Evolutionary conservation across 2,113 vertebrate genomes (phyloP).

Genomic region (Columba janthina): DNA sequence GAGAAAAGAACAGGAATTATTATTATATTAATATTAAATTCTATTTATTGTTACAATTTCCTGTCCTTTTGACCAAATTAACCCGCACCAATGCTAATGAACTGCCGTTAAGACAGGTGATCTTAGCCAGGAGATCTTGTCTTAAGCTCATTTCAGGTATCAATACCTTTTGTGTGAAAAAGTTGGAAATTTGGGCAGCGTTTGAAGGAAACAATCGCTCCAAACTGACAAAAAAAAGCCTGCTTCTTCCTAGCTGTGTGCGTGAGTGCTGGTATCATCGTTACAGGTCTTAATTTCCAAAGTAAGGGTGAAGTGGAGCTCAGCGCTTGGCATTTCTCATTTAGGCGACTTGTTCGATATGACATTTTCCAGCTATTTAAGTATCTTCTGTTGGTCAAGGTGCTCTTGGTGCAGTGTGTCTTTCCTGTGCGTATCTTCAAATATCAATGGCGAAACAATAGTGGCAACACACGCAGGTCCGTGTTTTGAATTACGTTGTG

Average conservation of each 20-base stretch:
- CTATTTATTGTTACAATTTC: neutral
- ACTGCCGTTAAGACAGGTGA: neutral
- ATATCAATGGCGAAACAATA: conserved; percentile 3
- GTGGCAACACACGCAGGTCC: conserved; percentile 21
- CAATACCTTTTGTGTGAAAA: neutral
- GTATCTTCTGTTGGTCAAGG: neutral
- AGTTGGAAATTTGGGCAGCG: neutral
- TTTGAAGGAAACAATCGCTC: neutral
- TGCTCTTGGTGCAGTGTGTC: conserved; percentile 26
- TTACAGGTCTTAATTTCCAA: conserved; percentile 39
- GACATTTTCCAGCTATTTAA: neutral
- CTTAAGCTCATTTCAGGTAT: neutral
- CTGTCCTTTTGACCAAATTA: conserved; percentile 29
- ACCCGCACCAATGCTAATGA: neutral
- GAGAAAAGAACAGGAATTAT: neutral
- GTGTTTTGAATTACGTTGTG: neutral
- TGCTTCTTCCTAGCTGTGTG: conserved; percentile 11
- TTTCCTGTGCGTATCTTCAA: neutral
- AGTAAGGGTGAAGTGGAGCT: neutral
- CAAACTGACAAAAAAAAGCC: neutral
- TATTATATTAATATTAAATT: neutral
- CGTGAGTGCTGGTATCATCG: neutral
- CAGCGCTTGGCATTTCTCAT: conserved; percentile 7
- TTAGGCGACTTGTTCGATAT: neutral
- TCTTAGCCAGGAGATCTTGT: neutral